Base-by-base conservation (phyloP, 35 echinoderm and acorn worm genomes). In the Heliocidaris tuberculata region DNA sequence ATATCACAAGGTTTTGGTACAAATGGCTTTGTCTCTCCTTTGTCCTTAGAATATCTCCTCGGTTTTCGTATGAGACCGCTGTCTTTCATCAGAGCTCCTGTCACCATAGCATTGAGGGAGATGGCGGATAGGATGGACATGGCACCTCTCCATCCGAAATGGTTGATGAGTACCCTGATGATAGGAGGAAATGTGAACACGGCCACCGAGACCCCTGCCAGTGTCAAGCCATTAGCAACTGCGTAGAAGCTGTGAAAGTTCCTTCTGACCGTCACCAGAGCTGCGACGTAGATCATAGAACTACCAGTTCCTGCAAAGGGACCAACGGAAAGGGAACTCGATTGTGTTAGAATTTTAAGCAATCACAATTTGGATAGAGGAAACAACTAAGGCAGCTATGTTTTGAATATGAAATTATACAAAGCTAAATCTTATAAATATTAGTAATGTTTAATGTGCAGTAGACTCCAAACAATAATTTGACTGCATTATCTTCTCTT, bases 181-280 rank as follows among this genome's bases (percentile, higher is more conserved):
- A 93, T 93, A 21, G 91, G 91, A 48, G 91, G 91, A 42, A 93
- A 93, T 32, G 48, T 93, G 91, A 93, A 93, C 48, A 93, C 27
- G 21, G 91, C 48, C 48, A 93, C 47, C 31, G 91, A 93, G n/a
- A 93, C 91, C 48, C 91, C 91, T 21, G 91, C 31, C 48, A 93
- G 27, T 31, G 91, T 93, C 29, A 93, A 48, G 48, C 91, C 91
- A 42, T 93, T 93, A 48, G 91, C 91, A 31, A 93, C 15, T 11
- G 91, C 91, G 50, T 93, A 93, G 48, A 48, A 48, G 2, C 16
- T 93, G 17, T 49, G 29, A 27, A 93, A 93, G 50, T 93, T 49
- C 21, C 47, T 32, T 49, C 91, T 49, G 29, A 93, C 91, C 24
- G 91, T 93, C 16, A 93, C 91, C 9, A 93, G 91, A 30, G 91